phyloP scores from a whole-genome alignment of 2,113 vertebrate species.

The Nibea coibor region DNA sequence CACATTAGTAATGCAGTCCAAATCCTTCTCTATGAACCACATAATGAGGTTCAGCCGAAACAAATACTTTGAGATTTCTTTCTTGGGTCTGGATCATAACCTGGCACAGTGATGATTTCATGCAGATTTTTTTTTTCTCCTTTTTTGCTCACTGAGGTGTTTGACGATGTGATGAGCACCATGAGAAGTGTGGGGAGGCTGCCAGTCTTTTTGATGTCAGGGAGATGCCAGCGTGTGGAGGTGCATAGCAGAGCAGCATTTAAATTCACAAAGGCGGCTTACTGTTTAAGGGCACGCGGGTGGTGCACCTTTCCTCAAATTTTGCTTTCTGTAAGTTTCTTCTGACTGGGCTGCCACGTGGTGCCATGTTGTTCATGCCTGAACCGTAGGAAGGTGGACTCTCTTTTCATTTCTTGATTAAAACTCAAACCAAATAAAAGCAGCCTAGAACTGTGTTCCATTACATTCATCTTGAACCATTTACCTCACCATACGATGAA shows the following conservation, averaged over 20 bases:
- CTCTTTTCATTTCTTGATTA: not conserved
- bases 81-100: slow-evolving; percentile 32
- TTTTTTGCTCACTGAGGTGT: slow-evolving; percentile 38
- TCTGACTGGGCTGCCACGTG: not conserved
- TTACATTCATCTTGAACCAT: not conserved
- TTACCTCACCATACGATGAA: too few species aligned
- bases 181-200: slow-evolving; percentile 25
- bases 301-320: not conserved
- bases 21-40: slow-evolving; percentile 33
- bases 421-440: not conserved
- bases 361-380: not conserved
- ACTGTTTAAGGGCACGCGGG: slow-evolving; percentile 13
- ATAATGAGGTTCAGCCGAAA: slow-evolving; percentile 47
- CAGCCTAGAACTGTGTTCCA: not conserved
- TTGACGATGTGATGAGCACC: slow-evolving; percentile 45
- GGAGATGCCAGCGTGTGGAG: slow-evolving; percentile 4
- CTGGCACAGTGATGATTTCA: slow-evolving; percentile 28
- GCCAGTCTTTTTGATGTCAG: slow-evolving; percentile 50
- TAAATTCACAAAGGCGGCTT: slow-evolving; percentile 26
- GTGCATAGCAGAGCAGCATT: slow-evolving; percentile 21
- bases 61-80: slow-evolving; percentile 17
- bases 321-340: not conserved
- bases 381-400: not conserved
- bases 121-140: not conserved
- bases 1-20: slow-evolving; percentile 35